A percentile compares a stretch with the other conserved stretches of the same genome.
phyloP scores from a whole-genome alignment of 2,888 invertebrate genomes.

The Stenolophus ochropezus region DNA sequence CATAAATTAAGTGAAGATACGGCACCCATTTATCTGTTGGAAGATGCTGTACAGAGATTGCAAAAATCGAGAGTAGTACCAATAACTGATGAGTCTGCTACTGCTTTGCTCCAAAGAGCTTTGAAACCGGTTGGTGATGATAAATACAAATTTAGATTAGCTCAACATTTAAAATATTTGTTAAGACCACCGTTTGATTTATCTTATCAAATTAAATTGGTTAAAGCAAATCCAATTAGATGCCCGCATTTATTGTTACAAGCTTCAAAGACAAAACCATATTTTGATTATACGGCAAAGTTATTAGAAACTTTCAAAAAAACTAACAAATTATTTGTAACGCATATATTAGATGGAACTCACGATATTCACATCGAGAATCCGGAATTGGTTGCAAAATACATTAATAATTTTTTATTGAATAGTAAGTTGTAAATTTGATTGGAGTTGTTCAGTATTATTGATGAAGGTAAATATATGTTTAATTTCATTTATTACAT shows the following conservation, averaged over 20 bases:
- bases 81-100: slow-evolving; percentile 73
- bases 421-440: background rate
- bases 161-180: slow-evolving; percentile 73
- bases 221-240: slow-evolving; percentile 66
- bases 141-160: slow-evolving; percentile 76
- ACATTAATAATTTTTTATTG: background rate
- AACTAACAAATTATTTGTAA: slow-evolving; percentile 64
- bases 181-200: slow-evolving; percentile 70
- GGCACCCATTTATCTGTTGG: slow-evolving; percentile 71
- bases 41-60: slow-evolving; percentile 74
- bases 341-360: slow-evolving; percentile 73
- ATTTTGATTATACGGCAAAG: slow-evolving; percentile 60
- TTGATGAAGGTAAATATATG: background rate
- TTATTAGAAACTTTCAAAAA: background rate
- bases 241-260: slow-evolving; percentile 71
- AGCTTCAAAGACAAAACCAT: slow-evolving; percentile 62
- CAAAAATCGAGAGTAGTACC: slow-evolving; percentile 70
- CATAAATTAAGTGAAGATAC: slow-evolving; percentile 64
- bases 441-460: background rate
- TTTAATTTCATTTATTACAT: no score
- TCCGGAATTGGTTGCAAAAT: slow-evolving; percentile 74
- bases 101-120: slow-evolving; percentile 73
- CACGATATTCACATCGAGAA: slow-evolving; percentile 79
- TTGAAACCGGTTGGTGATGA: slow-evolving; percentile 72
- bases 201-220: slow-evolving; percentile 68